Evolutionary conservation across 2,888 invertebrate genomes (phyloP).

Genomic region (Celastrina argiolus): DNA sequence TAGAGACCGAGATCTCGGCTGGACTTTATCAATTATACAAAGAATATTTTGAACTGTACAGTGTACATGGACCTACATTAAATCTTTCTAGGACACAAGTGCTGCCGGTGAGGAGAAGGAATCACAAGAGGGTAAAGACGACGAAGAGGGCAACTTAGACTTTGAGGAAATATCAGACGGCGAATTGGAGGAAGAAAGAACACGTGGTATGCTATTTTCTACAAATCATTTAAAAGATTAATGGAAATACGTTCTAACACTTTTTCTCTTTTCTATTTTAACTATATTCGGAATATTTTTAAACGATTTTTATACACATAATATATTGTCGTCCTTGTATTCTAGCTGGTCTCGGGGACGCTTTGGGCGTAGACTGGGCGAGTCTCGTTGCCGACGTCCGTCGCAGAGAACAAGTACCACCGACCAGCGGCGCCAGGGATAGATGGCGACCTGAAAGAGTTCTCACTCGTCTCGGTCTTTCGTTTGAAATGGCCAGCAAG

Average conservation of each 20-base stretch:
- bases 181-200: constrained; percentile 89
- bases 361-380: constrained; percentile 97
- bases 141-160: constrained; percentile 86
- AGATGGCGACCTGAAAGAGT: constrained; percentile 90
- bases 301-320: not conserved
- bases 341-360: constrained; percentile 86
- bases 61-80: no score
- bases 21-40: no score
- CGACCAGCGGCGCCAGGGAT: constrained; percentile 80
- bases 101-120: constrained; percentile 64
- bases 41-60: not conserved
- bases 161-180: constrained; percentile 95
- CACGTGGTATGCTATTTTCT: constrained; percentile 50
- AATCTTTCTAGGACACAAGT: constrained; percentile 54
- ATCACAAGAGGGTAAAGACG: constrained; percentile 79
- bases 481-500: constrained; percentile 85
- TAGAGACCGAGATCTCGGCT: no score
- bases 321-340: constrained; percentile 21
- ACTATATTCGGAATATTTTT: no score
- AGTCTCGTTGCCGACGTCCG: constrained; percentile 89
- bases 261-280: no score
- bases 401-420: constrained; percentile 70
- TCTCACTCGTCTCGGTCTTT: constrained; percentile 88
- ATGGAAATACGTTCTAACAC: no score
- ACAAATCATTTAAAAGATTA: not conserved